Conservation (phyloP, 2,888 invertebrate genomes). For the Andrena hattorfiana region DNA sequence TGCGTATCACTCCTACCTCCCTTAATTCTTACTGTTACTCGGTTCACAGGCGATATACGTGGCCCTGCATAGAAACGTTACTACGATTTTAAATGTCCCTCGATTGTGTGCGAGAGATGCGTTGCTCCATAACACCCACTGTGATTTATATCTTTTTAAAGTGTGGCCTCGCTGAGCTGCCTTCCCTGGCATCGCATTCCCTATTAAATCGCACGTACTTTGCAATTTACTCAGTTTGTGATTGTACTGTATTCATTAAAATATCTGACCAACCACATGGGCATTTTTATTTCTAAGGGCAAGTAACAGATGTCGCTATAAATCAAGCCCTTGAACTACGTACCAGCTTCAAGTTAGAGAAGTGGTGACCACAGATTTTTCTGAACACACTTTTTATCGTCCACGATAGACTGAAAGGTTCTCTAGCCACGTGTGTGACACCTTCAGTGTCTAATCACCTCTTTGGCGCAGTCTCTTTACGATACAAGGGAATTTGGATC, state of each 20-base stretch:
- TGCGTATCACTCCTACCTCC: conserved; percentile 70
- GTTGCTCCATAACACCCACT: background rate
- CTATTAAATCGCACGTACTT: background rate
- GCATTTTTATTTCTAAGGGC: too few species aligned
- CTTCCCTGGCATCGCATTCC: background rate
- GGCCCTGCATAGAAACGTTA: conserved; percentile 51
- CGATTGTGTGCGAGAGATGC: conserved; percentile 13
- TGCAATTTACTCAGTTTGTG: too few species aligned
- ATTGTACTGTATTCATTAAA: background rate
- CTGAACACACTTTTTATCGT: too few species aligned
- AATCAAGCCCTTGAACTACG: too few species aligned
- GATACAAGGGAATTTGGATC: too few species aligned
- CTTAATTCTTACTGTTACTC: conserved; percentile 75
- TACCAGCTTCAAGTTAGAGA: too few species aligned
- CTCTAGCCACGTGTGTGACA: too few species aligned
- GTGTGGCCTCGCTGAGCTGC: background rate
- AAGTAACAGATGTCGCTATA: too few species aligned
- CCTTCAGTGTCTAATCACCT: too few species aligned
- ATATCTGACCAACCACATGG: background rate
- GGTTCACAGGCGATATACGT: conserved; percentile 62
- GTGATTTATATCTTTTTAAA: conserved; percentile 19
- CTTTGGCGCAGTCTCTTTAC: too few species aligned
- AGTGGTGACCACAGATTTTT: too few species aligned
- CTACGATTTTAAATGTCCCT: conserved; percentile 59
- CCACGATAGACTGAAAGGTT: too few species aligned